Evolutionary conservation across 2,113 vertebrate genomes (phyloP).

Genomic region (Crocuta crocuta): DNA sequence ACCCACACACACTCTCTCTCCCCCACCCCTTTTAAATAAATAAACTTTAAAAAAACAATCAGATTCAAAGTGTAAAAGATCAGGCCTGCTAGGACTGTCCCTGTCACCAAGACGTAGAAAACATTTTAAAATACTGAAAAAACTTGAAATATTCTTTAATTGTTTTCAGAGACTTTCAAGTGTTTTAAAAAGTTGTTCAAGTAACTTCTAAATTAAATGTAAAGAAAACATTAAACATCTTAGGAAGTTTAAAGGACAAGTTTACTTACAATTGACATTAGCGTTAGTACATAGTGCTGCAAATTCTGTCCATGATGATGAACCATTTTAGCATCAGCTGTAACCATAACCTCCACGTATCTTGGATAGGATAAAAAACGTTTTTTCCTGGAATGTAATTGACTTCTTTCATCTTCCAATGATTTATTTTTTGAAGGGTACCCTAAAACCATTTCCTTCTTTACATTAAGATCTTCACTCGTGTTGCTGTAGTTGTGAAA

Average conservation of each 20-base stretch:
- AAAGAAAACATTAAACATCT: neutral
- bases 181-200: neutral
- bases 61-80: constrained; percentile 23
- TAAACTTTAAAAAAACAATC: too few relatives aligned
- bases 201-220: neutral
- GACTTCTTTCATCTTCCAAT: constrained; percentile 61
- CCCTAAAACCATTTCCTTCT: constrained; percentile 78
- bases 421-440: constrained; percentile 80
- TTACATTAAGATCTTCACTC: constrained; percentile 84
- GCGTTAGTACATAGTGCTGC: constrained; percentile 96
- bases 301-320: constrained; percentile 94
- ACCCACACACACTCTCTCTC: too few relatives aligned
- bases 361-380: constrained; percentile 98
- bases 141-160: neutral
- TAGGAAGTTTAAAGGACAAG: neutral
- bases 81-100: neutral
- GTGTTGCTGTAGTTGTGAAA: constrained; percentile 83
- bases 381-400: constrained; percentile 89
- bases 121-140: neutral
- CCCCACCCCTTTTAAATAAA: too few relatives aligned
- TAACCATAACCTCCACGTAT: constrained; percentile 98
- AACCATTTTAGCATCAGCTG: constrained; percentile 95
- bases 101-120: constrained; percentile 64
- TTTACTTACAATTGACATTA: constrained; percentile 99
- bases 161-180: neutral